Evolutionary conservation across 2,797 vertebrate species (phyloP).

Genomic region (Lagorchestes hirsutus): DNA sequence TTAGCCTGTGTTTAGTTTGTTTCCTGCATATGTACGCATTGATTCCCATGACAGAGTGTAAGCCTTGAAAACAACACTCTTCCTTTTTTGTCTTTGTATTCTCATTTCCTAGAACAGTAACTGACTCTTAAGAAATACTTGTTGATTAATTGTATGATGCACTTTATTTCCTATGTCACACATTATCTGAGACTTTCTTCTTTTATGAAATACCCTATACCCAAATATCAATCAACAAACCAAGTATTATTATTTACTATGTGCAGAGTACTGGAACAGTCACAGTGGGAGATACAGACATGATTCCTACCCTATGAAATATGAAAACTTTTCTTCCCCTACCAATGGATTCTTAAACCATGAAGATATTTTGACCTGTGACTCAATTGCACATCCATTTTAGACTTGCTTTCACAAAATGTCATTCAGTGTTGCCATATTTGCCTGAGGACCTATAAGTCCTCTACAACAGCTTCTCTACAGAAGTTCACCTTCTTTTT

Average conservation of each 20-base stretch:
- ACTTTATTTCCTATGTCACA: too few species aligned
- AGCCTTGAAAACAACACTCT: too few species aligned
- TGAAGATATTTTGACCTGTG: conserved; percentile 34
- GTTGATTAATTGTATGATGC: too few species aligned
- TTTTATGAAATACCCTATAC: too few species aligned
- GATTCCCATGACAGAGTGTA: too few species aligned
- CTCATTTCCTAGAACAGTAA: too few species aligned
- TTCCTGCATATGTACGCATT: too few species aligned
- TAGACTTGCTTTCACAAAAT: conserved; percentile 35
- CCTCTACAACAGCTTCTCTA: neutral
- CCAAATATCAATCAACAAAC: neutral
- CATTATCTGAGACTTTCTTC: too few species aligned
- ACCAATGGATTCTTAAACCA: conserved; percentile 40
- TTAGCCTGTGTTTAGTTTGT: neutral
- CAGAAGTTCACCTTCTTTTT: conserved; percentile 5
- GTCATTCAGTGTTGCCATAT: conserved; percentile 24
- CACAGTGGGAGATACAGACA: conserved; percentile 44
- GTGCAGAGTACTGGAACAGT: conserved; percentile 25
- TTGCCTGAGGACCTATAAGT: conserved; percentile 8
- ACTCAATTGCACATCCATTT: conserved; percentile 48
- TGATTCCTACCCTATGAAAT: neutral
- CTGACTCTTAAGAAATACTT: too few species aligned
- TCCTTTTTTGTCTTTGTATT: too few species aligned
- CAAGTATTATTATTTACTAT: conserved; percentile 11
- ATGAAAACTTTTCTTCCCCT: conserved; percentile 40